Conservation (phyloP, 2,797 vertebrate genomes). For the Platyrinchus mystaceus region DNA sequence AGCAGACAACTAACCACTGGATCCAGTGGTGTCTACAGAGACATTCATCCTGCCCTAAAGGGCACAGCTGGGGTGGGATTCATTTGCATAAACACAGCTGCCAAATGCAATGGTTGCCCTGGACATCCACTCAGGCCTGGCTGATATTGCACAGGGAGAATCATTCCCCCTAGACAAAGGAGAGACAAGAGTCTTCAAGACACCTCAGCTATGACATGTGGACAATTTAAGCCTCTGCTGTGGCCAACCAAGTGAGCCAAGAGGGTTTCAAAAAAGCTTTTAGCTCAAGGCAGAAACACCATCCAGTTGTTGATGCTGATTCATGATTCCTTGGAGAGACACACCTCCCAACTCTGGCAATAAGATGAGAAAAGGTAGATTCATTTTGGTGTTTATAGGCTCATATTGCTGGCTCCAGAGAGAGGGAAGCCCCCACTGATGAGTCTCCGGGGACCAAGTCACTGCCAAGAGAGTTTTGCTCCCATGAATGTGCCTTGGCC, state of each 20-base stretch:
- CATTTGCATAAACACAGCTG: not conserved
- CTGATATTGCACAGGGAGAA: not conserved
- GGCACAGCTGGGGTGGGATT: not conserved
- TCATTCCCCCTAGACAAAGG: accelerated
- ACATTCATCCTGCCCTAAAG: not conserved
- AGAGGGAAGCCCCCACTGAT: not conserved
- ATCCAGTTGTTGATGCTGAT: accelerated
- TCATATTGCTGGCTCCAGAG: not conserved
- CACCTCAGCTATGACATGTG: not conserved
- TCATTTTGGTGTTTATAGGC: not conserved
- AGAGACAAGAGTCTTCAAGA: not conserved
- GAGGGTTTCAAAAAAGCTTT: not conserved
- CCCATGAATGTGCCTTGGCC: not conserved
- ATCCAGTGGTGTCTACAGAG: not conserved
- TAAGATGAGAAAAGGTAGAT: not conserved
- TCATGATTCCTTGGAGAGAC: not conserved
- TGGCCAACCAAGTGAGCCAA: not conserved
- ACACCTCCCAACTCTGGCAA: not conserved
- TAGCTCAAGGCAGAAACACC: not conserved
- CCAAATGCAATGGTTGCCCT: not conserved
- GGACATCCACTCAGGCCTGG: not conserved
- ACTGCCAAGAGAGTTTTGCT: not conserved
- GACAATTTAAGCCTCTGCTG: not conserved
- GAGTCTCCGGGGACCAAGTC: not conserved
- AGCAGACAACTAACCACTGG: not conserved